These are phyloP conservation scores for Temnothorax longispinosus DNA, from an alignment of 1,140 invertebrate species.

Conservation along the genomic window DNA sequence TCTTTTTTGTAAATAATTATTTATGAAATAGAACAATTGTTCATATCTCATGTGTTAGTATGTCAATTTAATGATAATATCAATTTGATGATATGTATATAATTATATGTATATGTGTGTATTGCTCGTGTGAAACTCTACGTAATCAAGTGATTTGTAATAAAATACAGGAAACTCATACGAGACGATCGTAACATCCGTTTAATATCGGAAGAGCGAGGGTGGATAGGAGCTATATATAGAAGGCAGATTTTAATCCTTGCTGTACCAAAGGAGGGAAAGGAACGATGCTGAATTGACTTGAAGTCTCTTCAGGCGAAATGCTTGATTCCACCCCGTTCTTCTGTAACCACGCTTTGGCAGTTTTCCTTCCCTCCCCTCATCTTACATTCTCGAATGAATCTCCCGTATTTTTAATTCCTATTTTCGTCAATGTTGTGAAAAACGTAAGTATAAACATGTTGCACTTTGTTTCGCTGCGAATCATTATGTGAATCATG, in stretches of 20 bases:
- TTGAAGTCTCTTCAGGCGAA: slow-evolving; percentile 86
- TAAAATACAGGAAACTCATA: slow-evolving; percentile 31
- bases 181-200: slow-evolving; percentile 79
- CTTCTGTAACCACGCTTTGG: slow-evolving; percentile 67
- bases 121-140: not conserved
- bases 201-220: slow-evolving; percentile 78
- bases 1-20: not conserved
- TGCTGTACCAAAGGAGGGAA: slow-evolving; percentile 79
- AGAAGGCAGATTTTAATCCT: slow-evolving; percentile 86
- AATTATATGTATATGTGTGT: not conserved
- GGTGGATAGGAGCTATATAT: slow-evolving; percentile 76
- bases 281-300: slow-evolving; percentile 84
- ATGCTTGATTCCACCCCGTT: slow-evolving; percentile 85
- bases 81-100: not conserved
- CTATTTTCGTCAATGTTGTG: slow-evolving; percentile 71
- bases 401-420: slow-evolving; percentile 74
- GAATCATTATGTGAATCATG: too few relatives aligned
- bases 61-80: not conserved
- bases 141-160: not conserved
- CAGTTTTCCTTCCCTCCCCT: not conserved
- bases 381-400: not conserved
- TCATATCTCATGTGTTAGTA: not conserved
- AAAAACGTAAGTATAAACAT: slow-evolving; percentile 68
- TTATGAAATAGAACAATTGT: not conserved
- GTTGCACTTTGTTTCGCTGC: slow-evolving; percentile 46